Conservation (phyloP, 2,797 vertebrate species). For the Eulemur mongoz region DNA sequence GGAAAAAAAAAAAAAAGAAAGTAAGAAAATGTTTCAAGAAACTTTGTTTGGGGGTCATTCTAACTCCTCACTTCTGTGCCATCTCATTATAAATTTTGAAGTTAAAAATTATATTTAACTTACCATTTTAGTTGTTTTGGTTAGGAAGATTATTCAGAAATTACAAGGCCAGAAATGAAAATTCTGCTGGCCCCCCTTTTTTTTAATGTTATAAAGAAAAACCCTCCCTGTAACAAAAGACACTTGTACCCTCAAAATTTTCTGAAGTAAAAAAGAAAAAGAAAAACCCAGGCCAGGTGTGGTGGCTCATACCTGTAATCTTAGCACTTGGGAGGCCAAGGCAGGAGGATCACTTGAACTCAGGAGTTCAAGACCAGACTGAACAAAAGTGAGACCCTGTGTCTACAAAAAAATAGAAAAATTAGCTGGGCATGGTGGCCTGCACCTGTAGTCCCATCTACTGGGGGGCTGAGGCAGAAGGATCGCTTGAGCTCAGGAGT, state of each 20-base stretch:
- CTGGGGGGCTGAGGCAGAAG: not conserved
- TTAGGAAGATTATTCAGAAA: not conserved
- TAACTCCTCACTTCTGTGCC: not conserved
- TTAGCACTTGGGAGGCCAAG: not conserved
- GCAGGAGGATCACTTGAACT: not conserved
- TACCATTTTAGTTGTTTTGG: not conserved
- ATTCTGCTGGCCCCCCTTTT: not conserved
- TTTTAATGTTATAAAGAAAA: not conserved
- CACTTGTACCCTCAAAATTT: too few relatives aligned
- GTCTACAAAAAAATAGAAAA: not conserved
- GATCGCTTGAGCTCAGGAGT: not conserved
- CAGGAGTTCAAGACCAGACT: not conserved
- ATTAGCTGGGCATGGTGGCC: not conserved
- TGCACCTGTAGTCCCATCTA: not conserved
- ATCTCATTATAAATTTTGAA: slow-evolving; percentile 26
- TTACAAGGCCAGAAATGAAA: not conserved
- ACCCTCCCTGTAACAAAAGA: not conserved
- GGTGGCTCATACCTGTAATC: not conserved
- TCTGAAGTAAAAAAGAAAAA: too few relatives aligned
- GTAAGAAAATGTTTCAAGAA: not conserved
- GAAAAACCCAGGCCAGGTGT: not conserved
- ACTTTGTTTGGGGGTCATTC: not conserved
- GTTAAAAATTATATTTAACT: slow-evolving; percentile 18
- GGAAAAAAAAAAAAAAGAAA: not conserved
- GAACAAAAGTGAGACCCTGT: not conserved